Conservation (phyloP, 2,113 vertebrate genomes). For the Acrocephalus arundinaceus region DNA sequence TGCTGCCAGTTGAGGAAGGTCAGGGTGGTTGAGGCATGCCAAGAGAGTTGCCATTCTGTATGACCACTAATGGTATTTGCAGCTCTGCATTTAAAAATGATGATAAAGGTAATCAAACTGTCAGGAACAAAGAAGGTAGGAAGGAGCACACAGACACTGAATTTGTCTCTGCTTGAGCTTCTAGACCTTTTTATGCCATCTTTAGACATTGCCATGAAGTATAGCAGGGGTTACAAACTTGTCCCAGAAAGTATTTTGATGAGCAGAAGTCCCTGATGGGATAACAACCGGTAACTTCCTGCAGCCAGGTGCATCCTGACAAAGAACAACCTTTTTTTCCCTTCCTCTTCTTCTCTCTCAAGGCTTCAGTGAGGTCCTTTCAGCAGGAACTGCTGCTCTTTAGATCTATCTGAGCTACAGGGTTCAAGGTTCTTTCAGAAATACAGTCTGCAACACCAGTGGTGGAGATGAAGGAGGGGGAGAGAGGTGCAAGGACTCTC, state of each 20-base stretch:
- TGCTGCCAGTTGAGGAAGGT: neutral
- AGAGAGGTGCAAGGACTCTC: neutral
- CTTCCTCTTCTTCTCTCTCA: neutral
- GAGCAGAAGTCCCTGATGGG: neutral
- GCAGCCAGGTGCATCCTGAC: neutral
- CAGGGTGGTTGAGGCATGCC: neutral
- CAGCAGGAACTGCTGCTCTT: neutral
- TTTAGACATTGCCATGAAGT: neutral
- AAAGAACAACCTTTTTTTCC: accelerated
- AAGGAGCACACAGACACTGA: neutral
- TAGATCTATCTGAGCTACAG: neutral
- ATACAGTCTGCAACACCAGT: neutral
- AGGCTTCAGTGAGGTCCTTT: neutral
- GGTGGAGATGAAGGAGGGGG: neutral
- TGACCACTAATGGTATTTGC: constrained; percentile 20
- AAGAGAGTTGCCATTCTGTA: neutral
- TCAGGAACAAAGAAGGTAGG: neutral
- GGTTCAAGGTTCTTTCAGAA: neutral
- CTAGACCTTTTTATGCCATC: neutral
- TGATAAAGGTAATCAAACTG: constrained; percentile 42
- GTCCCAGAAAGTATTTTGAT: neutral
- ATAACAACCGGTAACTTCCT: neutral
- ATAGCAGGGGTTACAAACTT: neutral
- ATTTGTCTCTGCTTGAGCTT: neutral
- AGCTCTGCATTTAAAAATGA: constrained; percentile 25